Evolutionary conservation across 2,797 vertebrate species (phyloP).

Genomic region (Macroramphosus scolopax): DNA sequence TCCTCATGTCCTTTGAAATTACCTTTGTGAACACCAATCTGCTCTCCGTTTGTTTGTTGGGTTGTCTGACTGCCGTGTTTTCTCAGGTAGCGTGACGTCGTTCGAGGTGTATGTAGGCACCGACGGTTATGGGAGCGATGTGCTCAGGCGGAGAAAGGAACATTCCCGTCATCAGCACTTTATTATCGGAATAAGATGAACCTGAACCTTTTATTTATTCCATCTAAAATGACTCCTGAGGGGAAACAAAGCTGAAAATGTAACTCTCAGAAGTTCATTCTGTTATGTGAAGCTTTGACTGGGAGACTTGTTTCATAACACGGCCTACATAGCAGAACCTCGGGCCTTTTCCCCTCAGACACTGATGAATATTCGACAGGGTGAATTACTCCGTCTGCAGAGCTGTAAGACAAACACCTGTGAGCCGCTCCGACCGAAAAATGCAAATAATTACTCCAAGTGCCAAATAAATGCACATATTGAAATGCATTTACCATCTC

Average conservation of each 20-base stretch:
- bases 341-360: constrained; percentile 19
- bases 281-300: too few relatives aligned
- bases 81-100: constrained; percentile 11
- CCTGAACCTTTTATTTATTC: not conserved
- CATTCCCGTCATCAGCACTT: too few relatives aligned
- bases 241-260: not conserved
- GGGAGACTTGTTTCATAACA: too few relatives aligned
- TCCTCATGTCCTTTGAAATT: constrained; percentile 8
- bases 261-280: too few relatives aligned
- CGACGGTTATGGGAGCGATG: too few relatives aligned
- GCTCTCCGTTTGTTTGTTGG: constrained; percentile 11
- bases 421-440: constrained; percentile 12
- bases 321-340: too few relatives aligned
- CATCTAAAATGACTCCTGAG: not conserved
- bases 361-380: constrained; percentile 20
- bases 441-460: constrained; percentile 36
- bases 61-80: constrained; percentile 7
- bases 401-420: constrained; percentile 21
- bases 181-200: constrained; percentile 5
- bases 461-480: constrained; percentile 14
- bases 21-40: constrained; percentile 18
- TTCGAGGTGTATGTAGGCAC: not conserved
- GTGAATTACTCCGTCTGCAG: constrained; percentile 30
- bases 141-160: too few relatives aligned
- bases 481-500: not conserved